These are phyloP conservation scores for Entomobrya multifasciata DNA, from an alignment of 2,888 invertebrate genomes.

Conservation along the genomic window DNA sequence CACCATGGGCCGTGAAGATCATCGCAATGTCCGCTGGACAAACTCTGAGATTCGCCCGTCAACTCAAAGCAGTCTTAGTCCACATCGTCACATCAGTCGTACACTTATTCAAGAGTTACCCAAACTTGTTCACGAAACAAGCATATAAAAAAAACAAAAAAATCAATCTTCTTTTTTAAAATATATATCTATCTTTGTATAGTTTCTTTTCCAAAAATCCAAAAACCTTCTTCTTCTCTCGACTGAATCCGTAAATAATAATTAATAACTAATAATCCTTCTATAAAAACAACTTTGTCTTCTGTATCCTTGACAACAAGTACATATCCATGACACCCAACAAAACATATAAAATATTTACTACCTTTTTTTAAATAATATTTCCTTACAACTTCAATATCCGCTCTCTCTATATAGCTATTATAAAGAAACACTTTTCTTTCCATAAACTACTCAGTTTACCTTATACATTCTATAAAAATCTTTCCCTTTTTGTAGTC, in stretches of 20 bases:
- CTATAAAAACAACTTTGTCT: too few species aligned
- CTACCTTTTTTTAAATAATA: too few species aligned
- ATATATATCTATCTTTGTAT: too few species aligned
- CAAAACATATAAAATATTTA: too few species aligned
- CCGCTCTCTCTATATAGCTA: not conserved
- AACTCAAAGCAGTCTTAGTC: slow-evolving; percentile 77
- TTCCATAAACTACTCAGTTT: slow-evolving; percentile 18
- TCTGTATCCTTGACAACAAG: too few species aligned
- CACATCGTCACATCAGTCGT: slow-evolving; percentile 80
- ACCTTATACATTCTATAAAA: not conserved
- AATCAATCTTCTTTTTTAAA: too few species aligned
- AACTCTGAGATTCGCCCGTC: slow-evolving; percentile 77
- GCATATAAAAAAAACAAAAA: slow-evolving; percentile 83
- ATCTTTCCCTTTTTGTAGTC: slow-evolving; percentile 7
- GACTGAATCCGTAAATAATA: slow-evolving; percentile 53
- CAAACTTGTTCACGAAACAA: slow-evolving; percentile 87
- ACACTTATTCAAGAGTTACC: slow-evolving; percentile 83
- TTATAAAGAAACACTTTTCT: not conserved
- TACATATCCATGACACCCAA: too few species aligned
- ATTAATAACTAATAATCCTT: too few species aligned
- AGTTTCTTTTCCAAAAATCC: not conserved
- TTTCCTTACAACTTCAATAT: slow-evolving; percentile 1
- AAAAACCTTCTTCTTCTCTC: slow-evolving; percentile 5
- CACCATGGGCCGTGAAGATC: slow-evolving; percentile 75
- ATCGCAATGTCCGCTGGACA: slow-evolving; percentile 79